Percentiles rank a stretch among this genome's conserved stretches.
These are phyloP conservation scores for Sciaenops ocellatus DNA, from an alignment of 2,797 vertebrate genomes.

Conservation along the genomic window DNA sequence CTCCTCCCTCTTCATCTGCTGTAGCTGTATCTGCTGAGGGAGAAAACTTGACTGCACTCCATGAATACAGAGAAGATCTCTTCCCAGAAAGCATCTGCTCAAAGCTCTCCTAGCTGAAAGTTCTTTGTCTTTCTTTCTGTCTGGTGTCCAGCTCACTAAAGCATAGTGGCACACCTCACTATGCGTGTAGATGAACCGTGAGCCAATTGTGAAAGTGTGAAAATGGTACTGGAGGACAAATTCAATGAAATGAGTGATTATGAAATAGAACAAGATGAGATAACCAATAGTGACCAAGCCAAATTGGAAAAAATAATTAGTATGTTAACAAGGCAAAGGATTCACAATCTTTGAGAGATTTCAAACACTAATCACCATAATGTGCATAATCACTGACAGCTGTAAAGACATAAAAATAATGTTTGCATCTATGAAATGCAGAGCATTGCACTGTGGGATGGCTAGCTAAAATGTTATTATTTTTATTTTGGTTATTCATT, in stretches of 20 bases:
- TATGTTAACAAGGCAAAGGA: no score
- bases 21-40: conserved; percentile 53
- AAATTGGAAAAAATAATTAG: no score
- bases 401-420: not conserved
- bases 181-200: not conserved
- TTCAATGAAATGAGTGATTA: not conserved
- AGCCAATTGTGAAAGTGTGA: not conserved
- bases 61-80: conserved; percentile 48
- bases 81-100: conserved; percentile 41
- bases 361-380: not conserved
- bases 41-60: conserved; percentile 46
- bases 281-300: not conserved
- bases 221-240: not conserved
- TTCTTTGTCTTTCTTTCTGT: conserved; percentile 39
- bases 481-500: no score
- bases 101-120: conserved; percentile 31
- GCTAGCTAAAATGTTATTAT: no score
- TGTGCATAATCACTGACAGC: not conserved
- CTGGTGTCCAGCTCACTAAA: conserved; percentile 25
- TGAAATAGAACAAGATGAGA: not conserved
- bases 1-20: conserved; percentile 46
- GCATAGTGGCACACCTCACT: not conserved
- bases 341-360: not conserved
- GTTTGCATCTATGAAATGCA: no score
- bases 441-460: no score